These are phyloP conservation scores for Onychomys torridus DNA, from an alignment of 2,797 vertebrate species.

Conservation along the genomic window DNA sequence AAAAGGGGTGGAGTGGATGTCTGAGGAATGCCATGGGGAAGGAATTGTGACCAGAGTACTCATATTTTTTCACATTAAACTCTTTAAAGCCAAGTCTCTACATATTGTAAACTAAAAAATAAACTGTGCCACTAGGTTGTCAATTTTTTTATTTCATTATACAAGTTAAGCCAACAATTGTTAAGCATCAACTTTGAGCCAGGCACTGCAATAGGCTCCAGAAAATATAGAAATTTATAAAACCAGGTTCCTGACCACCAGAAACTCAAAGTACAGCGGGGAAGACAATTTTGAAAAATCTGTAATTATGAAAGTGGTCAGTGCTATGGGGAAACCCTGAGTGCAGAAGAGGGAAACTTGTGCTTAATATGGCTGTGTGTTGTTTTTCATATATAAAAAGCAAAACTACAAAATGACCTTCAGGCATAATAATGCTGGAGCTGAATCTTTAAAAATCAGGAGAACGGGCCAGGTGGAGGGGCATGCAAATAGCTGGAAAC, in stretches of 20 bases:
- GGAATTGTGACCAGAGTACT: background rate
- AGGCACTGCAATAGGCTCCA: background rate
- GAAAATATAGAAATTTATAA: slow-evolving; percentile 29
- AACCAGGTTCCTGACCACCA: background rate
- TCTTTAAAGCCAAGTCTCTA: background rate
- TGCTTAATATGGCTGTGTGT: background rate
- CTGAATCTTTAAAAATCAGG: slow-evolving; percentile 1
- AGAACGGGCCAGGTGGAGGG: background rate
- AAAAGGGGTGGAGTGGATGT: background rate
- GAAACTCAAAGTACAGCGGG: background rate
- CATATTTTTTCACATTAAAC: background rate
- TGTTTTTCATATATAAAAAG: background rate
- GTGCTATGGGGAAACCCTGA: background rate
- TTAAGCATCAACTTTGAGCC: background rate
- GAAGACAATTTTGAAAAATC: background rate
- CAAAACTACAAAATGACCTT: background rate
- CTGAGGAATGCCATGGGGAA: background rate
- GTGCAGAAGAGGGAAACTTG: background rate
- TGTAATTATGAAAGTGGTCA: background rate
- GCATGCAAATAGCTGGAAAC: background rate
- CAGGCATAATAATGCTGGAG: background rate
- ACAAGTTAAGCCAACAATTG: slow-evolving; percentile 21
- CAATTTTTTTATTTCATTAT: background rate
- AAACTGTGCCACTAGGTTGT: background rate
- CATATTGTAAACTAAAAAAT: background rate